A percentile compares a stretch with the other conserved stretches of the same genome.
Evolutionary conservation across 2,888 invertebrate genomes (phyloP).

Genomic region (Gandaritis pyraliata): DNA sequence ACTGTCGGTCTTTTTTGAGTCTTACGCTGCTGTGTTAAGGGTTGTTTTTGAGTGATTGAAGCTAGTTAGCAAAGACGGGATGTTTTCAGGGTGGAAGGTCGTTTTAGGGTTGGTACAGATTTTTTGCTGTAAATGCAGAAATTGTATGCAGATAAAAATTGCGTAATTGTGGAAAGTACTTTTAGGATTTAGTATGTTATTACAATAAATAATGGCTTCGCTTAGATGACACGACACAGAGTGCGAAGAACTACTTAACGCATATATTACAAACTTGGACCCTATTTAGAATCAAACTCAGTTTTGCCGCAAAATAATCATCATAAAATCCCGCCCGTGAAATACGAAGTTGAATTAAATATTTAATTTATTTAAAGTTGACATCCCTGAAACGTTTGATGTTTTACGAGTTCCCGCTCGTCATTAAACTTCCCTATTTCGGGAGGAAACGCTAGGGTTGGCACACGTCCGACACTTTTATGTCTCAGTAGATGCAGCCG

Average conservation of each 20-base stretch:
- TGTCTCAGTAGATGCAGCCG: constrained; percentile 14
- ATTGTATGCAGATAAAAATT: too few species aligned
- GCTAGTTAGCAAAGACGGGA: constrained; percentile 35
- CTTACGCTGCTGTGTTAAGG: constrained; percentile 24
- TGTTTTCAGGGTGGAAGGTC: constrained; percentile 44
- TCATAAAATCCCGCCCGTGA: constrained; percentile 29
- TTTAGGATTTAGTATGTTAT: too few species aligned
- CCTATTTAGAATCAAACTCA: constrained; percentile 15
- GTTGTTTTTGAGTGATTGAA: constrained; percentile 31
- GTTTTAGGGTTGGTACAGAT: constrained; percentile 42
- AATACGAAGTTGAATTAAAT: constrained; percentile 38
- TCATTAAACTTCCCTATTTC: constrained; percentile 78
- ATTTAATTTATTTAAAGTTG: constrained; percentile 49
- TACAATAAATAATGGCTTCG: too few species aligned
- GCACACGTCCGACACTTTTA: constrained; percentile 35
- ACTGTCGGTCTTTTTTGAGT: constrained; percentile 12
- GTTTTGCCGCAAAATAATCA: constrained; percentile 30
- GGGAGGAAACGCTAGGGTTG: constrained; percentile 66
- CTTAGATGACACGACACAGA: too few species aligned
- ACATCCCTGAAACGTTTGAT: constrained; percentile 73
- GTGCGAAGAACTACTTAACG: not conserved
- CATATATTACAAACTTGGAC: constrained; percentile 25
- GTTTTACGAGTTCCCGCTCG: constrained; percentile 76
- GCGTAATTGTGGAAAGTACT: too few species aligned
- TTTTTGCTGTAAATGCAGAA: too few species aligned